Base-by-base conservation (phyloP, 2,888 invertebrate genomes). In the Latrodectus elegans region DNA sequence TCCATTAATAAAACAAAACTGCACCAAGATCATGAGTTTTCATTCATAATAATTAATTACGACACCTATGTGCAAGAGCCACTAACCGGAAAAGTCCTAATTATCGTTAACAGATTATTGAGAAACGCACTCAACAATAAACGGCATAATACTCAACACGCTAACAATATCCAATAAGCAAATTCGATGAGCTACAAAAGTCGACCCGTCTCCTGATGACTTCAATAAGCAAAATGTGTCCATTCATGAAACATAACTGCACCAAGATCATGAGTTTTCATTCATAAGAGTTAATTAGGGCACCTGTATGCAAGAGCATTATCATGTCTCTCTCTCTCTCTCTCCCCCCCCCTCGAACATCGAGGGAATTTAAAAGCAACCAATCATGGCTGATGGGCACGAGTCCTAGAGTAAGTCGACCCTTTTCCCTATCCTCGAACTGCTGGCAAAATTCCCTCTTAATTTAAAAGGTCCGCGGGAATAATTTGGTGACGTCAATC, bases 341-440 rank as follows among this genome's bases (percentile, higher is more conserved):
- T 79, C 52, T 75, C 75, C n/a, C n/a, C 81, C 60, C 86, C 85
- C 80, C 52, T 75, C 75, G 81, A 77, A 80, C 85, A 85, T 85
- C 51, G 72, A 60, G 87, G 82, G 87, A 78, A 83, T 88, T 88
- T 88, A 88, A 88, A 88, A 88, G 82, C 87, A 83, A 88, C 82
- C 87, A 88, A 88, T 88, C 87, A 88, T 83, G 87, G 82, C 83
- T 88, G 83, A 88, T 88, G 87, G 87, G 83, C 83, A 77, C 72
- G 60, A 64, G 12, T 55, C 55, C 38, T 10, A 8, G 22, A 15
- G 26, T 22, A 49, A 49, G 55, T 71, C 70, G 71, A 70, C 60
- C 68, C 55, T n/a, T 64, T 51, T 49, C 49, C 26, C 72, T 52
- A 22, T 55, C 71, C 22, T 73, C 17, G 11, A 26, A 73, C 70